A percentile compares a stretch with the other conserved stretches of the same genome.
phyloP scores from a whole-genome alignment of 2,113 vertebrate genomes.

The Dendrocopos noguchii region DNA sequence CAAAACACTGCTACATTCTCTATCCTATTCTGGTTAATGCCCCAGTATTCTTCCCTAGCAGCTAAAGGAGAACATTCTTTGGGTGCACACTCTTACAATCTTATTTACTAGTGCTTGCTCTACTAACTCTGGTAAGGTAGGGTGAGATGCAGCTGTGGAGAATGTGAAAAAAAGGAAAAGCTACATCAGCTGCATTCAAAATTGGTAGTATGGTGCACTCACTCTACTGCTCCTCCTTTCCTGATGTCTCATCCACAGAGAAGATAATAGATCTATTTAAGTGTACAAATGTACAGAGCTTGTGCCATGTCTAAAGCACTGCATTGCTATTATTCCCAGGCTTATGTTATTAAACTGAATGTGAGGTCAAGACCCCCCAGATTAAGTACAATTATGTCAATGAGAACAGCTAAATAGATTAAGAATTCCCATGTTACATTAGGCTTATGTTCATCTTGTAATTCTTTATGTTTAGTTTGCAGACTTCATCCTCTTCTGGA shows the following conservation, averaged over 20 bases:
- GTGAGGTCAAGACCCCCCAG: not conserved
- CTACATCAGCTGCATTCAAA: not conserved
- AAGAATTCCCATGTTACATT: not conserved
- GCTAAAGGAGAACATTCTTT: not conserved
- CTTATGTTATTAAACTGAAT: not conserved
- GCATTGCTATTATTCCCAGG: not conserved
- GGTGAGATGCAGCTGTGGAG: not conserved
- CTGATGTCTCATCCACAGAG: not conserved
- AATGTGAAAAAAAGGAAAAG: not conserved
- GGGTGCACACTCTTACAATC: not conserved
- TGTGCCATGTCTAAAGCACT: not conserved
- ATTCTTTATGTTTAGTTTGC: not conserved
- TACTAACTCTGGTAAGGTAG: not conserved
- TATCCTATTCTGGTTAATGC: not conserved
- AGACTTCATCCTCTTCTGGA: slow-evolving; percentile 5
- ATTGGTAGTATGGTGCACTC: not conserved
- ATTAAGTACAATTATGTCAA: not conserved
- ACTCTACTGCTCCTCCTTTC: not conserved
- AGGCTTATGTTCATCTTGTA: not conserved
- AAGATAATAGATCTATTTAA: not conserved
- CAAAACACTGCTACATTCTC: not conserved
- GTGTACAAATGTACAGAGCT: not conserved
- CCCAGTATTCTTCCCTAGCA: not conserved
- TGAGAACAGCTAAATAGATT: slow-evolving; percentile 15
- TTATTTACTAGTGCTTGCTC: not conserved